phyloP scores from a whole-genome alignment of 2,113 vertebrate species.

The Probosciger aterrimus region DNA sequence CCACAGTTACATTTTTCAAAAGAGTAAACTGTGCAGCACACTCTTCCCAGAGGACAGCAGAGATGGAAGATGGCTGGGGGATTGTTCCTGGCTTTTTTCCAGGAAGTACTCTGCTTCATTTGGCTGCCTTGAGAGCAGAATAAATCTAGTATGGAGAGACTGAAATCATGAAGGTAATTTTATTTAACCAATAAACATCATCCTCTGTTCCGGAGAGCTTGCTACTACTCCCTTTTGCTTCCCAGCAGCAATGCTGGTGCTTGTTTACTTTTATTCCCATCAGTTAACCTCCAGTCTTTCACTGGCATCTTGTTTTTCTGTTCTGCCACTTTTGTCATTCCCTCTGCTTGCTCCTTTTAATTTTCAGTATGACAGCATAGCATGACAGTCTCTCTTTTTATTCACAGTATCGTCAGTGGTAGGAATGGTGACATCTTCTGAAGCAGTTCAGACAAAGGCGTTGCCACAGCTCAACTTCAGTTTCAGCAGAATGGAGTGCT shows the following conservation, averaged over 20 bases:
- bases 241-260: neutral
- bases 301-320: neutral
- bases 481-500: slow-evolving; percentile 46
- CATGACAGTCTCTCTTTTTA: neutral
- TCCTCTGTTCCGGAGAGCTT: neutral
- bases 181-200: neutral
- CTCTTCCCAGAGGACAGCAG: neutral
- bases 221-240: neutral
- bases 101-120: slow-evolving; percentile 25
- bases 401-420: neutral
- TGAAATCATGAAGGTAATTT: slow-evolving; percentile 39
- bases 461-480: neutral
- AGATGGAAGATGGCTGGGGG: neutral
- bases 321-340: neutral
- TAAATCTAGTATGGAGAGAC: slow-evolving; percentile 12
- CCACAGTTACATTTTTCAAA: neutral
- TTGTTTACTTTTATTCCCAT: neutral
- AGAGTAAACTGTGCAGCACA: neutral
- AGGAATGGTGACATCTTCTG: neutral
- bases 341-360: neutral
- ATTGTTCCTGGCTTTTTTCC: slow-evolving; percentile 23
- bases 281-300: neutral
- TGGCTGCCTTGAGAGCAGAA: slow-evolving; percentile 2
- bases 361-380: neutral
- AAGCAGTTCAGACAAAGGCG: neutral